These are phyloP conservation scores for Leucophora obtusa DNA, from an alignment of 2,888 invertebrate species.

Conservation along the genomic window DNA sequence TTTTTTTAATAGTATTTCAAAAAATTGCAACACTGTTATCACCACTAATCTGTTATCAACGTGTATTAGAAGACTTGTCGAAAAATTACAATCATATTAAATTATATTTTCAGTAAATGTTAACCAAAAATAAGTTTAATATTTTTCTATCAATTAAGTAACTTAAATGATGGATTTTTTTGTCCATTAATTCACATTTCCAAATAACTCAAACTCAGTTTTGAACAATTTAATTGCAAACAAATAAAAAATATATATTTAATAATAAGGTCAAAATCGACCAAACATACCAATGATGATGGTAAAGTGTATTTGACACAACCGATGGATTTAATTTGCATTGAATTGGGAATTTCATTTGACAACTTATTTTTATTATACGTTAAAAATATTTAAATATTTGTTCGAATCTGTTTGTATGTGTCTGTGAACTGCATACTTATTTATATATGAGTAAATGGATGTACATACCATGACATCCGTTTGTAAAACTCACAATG, in stretches of 20 bases:
- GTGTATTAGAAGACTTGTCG: too few species aligned
- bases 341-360: conserved; percentile 72
- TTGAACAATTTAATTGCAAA: conserved; percentile 51
- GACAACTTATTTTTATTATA: conserved; percentile 67
- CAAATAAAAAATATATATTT: conserved; percentile 1
- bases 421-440: conserved; percentile 1
- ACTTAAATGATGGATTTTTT: not conserved
- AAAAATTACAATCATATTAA: too few species aligned
- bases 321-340: conserved; percentile 69
- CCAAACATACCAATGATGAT: conserved; percentile 60
- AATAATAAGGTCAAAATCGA: conserved; percentile 64
- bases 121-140: too few species aligned
- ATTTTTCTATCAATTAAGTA: not conserved
- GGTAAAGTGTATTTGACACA: conserved; percentile 64
- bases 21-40: too few species aligned
- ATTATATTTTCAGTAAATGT: too few species aligned
- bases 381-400: conserved; percentile 51
- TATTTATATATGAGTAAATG: conserved; percentile 4
- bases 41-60: too few species aligned
- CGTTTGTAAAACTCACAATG: conserved; percentile 61
- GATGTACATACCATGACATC: conserved; percentile 47
- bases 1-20: too few species aligned
- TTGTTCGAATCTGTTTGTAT: conserved; percentile 30
- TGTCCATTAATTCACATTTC: not conserved
- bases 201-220: conserved; percentile 47